A percentile compares a stretch with the other conserved stretches of the same genome.
Conservation (phyloP, 2,113 vertebrate genomes). For the Microcebus murinus region DNA sequence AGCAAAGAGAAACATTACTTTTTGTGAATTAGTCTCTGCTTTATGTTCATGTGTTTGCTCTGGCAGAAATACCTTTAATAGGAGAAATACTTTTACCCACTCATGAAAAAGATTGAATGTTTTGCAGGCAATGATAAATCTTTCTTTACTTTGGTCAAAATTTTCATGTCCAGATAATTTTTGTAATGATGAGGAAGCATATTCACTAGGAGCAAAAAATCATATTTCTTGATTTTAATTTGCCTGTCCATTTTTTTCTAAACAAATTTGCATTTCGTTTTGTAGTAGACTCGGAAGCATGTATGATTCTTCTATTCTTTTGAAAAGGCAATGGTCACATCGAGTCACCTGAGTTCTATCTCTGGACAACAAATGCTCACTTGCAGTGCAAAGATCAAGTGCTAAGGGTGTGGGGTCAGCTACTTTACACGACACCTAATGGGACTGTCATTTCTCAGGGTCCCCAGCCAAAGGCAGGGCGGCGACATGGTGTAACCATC, state of each 20-base stretch:
- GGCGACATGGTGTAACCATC: conserved; percentile 82
- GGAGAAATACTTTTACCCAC: conserved; percentile 77
- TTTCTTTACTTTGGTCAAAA: not conserved
- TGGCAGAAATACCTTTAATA: conserved; percentile 76
- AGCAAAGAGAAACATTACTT: not conserved
- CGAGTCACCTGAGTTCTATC: conserved; percentile 84
- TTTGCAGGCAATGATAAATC: not conserved
- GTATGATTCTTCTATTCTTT: conserved; percentile 60
- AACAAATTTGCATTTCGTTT: conserved; percentile 51
- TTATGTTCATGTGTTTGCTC: conserved; percentile 61
- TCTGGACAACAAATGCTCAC: conserved; percentile 82
- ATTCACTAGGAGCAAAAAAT: not conserved
- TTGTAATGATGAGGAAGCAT: not conserved
- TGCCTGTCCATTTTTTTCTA: conserved; percentile 48
- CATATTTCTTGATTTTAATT: conserved; percentile 50
- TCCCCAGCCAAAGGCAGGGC: conserved; percentile 75
- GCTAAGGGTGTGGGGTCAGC: conserved; percentile 85
- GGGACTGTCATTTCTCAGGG: conserved; percentile 85
- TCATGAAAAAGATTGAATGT: conserved; percentile 72
- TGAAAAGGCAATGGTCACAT: conserved; percentile 64
- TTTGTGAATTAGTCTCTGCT: conserved; percentile 39
- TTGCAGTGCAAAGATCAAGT: conserved; percentile 87
- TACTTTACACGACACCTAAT: conserved; percentile 86
- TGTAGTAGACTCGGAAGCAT: conserved; percentile 5
- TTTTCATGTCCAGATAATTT: not conserved